Percentiles rank a stretch among this genome's conserved stretches.
Conservation (phyloP, 2,113 vertebrate species). For the Oostethus manadensis region DNA sequence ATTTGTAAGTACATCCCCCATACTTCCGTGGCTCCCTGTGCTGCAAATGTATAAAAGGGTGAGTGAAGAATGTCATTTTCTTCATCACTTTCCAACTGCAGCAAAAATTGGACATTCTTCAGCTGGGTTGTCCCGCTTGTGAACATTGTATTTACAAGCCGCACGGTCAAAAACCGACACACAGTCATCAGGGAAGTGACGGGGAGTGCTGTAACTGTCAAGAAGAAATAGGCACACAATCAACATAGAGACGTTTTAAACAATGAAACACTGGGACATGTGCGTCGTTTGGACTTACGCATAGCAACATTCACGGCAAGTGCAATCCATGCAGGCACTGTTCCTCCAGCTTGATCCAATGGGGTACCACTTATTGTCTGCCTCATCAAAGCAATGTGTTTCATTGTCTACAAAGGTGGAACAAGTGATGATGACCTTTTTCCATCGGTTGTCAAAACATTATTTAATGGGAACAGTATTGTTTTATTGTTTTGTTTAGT, state of each 20-base stretch:
- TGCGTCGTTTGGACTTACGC: slow-evolving; percentile 26
- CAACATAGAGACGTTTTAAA: background rate
- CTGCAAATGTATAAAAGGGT: background rate
- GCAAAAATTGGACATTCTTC: background rate
- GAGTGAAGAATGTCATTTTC: background rate
- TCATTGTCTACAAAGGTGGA: background rate
- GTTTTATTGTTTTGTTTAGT: too few relatives aligned
- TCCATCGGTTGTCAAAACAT: too few relatives aligned
- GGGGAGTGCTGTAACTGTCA: slow-evolving; percentile 41
- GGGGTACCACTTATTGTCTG: slow-evolving; percentile 34
- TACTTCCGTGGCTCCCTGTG: too few relatives aligned
- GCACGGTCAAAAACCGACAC: slow-evolving; percentile 33
- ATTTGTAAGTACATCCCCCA: too few relatives aligned
- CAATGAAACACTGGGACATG: background rate
- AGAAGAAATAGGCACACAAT: slow-evolving; percentile 12
- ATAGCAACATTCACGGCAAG: background rate
- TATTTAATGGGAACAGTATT: background rate
- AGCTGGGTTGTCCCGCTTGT: slow-evolving; percentile 35
- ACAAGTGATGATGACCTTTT: background rate
- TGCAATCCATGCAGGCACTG: slow-evolving; percentile 33
- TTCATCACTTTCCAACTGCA: slow-evolving; percentile 40
- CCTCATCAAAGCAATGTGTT: slow-evolving; percentile 41
- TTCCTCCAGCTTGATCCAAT: slow-evolving; percentile 55
- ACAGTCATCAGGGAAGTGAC: background rate
- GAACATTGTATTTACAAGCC: slow-evolving; percentile 45